Percentiles rank a stretch among this genome's conserved stretches.
Evolutionary conservation across 2,113 vertebrate species (phyloP).

Genomic region (Oncorhynchus kisutch): DNA sequence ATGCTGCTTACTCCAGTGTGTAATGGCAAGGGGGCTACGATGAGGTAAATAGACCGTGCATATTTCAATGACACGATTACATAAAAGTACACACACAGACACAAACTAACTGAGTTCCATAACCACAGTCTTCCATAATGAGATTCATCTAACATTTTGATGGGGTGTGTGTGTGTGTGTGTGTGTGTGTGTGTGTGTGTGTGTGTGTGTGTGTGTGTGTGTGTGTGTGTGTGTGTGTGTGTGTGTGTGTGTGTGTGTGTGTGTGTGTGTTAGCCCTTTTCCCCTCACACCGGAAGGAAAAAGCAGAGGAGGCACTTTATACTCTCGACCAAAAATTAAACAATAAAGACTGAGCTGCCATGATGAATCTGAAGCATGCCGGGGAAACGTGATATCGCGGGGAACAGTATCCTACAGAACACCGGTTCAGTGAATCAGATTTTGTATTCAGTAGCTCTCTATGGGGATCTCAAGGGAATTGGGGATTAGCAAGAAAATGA

Average conservation of each 20-base stretch:
- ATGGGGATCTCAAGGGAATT: slow-evolving; percentile 58
- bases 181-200: background rate
- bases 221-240: background rate
- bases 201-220: background rate
- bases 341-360: too few relatives aligned
- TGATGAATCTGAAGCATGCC: background rate
- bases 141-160: slow-evolving; percentile 38
- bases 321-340: too few relatives aligned
- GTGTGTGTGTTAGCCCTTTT: background rate
- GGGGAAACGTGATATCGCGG: slow-evolving; percentile 12
- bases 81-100: slow-evolving; percentile 10
- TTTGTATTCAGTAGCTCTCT: slow-evolving; percentile 61
- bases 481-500: slow-evolving; percentile 62
- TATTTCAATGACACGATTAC: background rate
- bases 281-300: too few relatives aligned
- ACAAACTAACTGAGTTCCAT: background rate
- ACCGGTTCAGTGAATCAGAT: slow-evolving; percentile 25
- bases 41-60: too few relatives aligned
- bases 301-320: too few relatives aligned
- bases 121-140: slow-evolving; percentile 37
- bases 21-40: too few relatives aligned
- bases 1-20: too few relatives aligned
- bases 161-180: slow-evolving; percentile 1
- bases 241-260: background rate
- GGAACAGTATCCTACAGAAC: slow-evolving; percentile 8